These are phyloP conservation scores for Drosophila rellima DNA, from an alignment of 2,888 invertebrate species.

Conservation along the genomic window DNA sequence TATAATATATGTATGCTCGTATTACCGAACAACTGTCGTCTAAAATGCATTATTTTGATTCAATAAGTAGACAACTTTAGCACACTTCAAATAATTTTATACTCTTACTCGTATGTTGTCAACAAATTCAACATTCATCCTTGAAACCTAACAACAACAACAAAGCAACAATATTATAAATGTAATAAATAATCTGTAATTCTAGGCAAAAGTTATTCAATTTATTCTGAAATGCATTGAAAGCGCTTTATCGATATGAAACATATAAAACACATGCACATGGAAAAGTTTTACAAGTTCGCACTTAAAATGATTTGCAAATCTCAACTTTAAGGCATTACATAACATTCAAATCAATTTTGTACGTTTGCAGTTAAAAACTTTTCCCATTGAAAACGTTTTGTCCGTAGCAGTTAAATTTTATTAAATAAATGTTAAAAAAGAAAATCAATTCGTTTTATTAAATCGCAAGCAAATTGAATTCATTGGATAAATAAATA, in stretches of 20 bases:
- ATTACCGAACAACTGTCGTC: constrained; percentile 35
- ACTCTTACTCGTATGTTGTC: constrained; percentile 26
- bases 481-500: no score
- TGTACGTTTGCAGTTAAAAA: constrained; percentile 48
- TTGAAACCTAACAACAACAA: not conserved
- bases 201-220: constrained; percentile 33
- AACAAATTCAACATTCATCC: constrained; percentile 6
- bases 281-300: constrained; percentile 55
- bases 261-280: constrained; percentile 11
- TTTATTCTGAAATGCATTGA: constrained; percentile 24
- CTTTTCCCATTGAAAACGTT: constrained; percentile 55
- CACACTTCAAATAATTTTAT: constrained; percentile 47
- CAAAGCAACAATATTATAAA: constrained; percentile 6
- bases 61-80: constrained; percentile 37
- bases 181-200: constrained; percentile 17
- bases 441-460: not conserved
- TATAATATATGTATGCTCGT: constrained; percentile 38
- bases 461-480: not conserved
- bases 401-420: constrained; percentile 69
- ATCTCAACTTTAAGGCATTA: constrained; percentile 24
- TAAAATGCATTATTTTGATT: constrained; percentile 32
- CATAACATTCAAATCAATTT: constrained; percentile 31
- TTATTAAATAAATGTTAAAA: constrained; percentile 70
- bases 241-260: constrained; percentile 38
- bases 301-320: constrained; percentile 34